A percentile compares a stretch with the other conserved stretches of the same genome.
Conservation (phyloP, 2,113 vertebrate species). For the Hiodon tergisus region DNA sequence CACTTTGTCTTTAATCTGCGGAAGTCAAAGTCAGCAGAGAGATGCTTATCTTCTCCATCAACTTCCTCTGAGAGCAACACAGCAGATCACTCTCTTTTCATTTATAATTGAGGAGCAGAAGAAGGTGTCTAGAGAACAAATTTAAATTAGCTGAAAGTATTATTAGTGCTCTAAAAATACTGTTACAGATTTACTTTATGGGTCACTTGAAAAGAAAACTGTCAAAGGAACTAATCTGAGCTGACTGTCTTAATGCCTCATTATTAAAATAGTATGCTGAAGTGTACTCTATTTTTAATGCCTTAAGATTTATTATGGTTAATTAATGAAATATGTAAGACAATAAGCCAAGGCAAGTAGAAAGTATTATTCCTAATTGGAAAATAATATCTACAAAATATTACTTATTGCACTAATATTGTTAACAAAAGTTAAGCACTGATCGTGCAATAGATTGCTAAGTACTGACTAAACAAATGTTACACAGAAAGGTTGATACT, state of each 20-base stretch:
- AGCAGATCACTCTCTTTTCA: conserved; percentile 63
- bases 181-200: conserved; percentile 49
- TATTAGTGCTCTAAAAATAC: conserved; percentile 64
- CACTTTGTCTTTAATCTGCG: not conserved
- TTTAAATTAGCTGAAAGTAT: conserved; percentile 65
- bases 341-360: too few species aligned
- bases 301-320: not conserved
- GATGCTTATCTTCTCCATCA: conserved; percentile 35
- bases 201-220: conserved; percentile 20
- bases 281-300: not conserved
- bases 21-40: conserved; percentile 37
- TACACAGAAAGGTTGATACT: too few species aligned
- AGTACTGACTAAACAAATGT: too few species aligned
- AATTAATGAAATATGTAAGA: not conserved
- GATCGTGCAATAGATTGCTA: too few species aligned
- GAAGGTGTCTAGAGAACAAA: conserved; percentile 59
- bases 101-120: conserved; percentile 63
- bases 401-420: too few species aligned
- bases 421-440: too few species aligned
- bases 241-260: conserved; percentile 4
- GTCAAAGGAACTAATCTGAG: not conserved
- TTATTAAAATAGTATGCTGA: not conserved
- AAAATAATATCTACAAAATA: too few species aligned
- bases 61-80: conserved; percentile 49
- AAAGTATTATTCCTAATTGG: too few species aligned